These are phyloP conservation scores for Pseudobourletiella spinata DNA, from an alignment of 1,140 invertebrate genomes.

Conservation along the genomic window DNA sequence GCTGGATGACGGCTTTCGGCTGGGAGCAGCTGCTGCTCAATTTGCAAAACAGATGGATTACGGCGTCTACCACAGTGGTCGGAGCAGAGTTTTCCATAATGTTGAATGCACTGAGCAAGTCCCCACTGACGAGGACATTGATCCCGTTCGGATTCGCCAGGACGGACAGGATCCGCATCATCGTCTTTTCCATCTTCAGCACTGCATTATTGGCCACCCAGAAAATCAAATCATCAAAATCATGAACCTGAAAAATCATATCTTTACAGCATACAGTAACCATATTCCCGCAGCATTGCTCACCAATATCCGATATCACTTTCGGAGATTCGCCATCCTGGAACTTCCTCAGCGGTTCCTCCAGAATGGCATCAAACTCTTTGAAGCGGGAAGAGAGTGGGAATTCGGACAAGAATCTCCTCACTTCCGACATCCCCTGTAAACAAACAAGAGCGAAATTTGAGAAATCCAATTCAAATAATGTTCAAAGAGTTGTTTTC, in stretches of 20 bases:
- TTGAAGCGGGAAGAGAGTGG: conserved; percentile 11
- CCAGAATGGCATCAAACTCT: conserved; percentile 2
- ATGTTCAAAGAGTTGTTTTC: too few relatives aligned
- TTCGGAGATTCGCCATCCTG: conserved; percentile 11
- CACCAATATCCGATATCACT: conserved; percentile 31
- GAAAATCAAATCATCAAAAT: too few relatives aligned
- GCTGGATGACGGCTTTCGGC: conserved; percentile 21
- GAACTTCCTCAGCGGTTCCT: conserved; percentile 1
- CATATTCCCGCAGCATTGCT: too few relatives aligned
- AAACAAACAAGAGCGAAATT: too few relatives aligned
- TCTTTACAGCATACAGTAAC: too few relatives aligned
- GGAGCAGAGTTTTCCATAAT: conserved; percentile 37
- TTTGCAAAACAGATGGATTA: conserved; percentile 61
- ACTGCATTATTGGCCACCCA: too few relatives aligned
- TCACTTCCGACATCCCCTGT: too few relatives aligned
- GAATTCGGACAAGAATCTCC: conserved; percentile 15
- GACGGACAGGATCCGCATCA: conserved; percentile 67
- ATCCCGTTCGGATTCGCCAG: conserved; percentile 46
- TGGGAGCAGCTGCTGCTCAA: conserved; percentile 13
- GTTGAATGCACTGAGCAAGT: conserved; percentile 36
- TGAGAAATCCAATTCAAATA: too few relatives aligned
- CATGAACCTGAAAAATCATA: too few relatives aligned
- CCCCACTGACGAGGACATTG: conserved; percentile 40
- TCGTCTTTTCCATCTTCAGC: conserved; percentile 63
- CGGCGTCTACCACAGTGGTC: conserved; percentile 66